Base-by-base conservation (phyloP, 2,113 vertebrate species). In the Callionymus lyra region DNA sequence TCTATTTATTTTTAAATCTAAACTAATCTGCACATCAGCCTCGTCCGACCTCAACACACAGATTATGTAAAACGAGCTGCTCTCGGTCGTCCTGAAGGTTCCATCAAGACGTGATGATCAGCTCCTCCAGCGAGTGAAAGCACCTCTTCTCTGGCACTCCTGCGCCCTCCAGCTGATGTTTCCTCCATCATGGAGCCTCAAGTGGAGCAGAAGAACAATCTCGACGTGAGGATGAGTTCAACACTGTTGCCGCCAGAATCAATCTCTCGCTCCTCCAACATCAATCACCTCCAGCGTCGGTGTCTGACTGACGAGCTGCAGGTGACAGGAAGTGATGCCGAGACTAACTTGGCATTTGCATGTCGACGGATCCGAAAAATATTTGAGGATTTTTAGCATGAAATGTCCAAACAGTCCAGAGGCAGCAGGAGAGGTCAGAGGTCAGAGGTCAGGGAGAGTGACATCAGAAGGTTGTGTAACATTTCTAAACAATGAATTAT, bases 101-200 rank as follows among this genome's bases (percentile, higher is more conserved):
- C 71, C 53, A 54, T 77, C 65, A 67, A 58, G 68, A 59, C 56
- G 6, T 68, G 63, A 68, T 76, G 65, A 62, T 16, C 42, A 40
- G 34, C 52, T 76, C 53, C 71, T 80, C 64, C 54, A 65, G 36
- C 34, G 21, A 11, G 52, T 55, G 31, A 66, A 65, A 82, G 64
- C 53, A 45, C 78, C 59, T 71, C 63, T 71, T 16, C 46, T 53
- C 40, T 48, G 53, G 53, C 51, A 54, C 50, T 73, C 59, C 53
- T 44, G 63, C 45, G 55, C 52, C 45, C 40, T 40, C 45, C 46
- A 34, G 31, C 36, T 47, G 49, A 50, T 31, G 41, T 69, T 57
- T 52, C 42, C 36, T 46, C 35, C 14, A 12, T 70, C 38, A 42
- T 10, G 18, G 19, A 0, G 4, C 34, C 54, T 51, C 19, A 44